Evolutionary conservation across 2,113 vertebrate genomes (phyloP), one percentile per base, ranked within the genome.

Genomic region (Tragelaphus scriptus): DNA sequence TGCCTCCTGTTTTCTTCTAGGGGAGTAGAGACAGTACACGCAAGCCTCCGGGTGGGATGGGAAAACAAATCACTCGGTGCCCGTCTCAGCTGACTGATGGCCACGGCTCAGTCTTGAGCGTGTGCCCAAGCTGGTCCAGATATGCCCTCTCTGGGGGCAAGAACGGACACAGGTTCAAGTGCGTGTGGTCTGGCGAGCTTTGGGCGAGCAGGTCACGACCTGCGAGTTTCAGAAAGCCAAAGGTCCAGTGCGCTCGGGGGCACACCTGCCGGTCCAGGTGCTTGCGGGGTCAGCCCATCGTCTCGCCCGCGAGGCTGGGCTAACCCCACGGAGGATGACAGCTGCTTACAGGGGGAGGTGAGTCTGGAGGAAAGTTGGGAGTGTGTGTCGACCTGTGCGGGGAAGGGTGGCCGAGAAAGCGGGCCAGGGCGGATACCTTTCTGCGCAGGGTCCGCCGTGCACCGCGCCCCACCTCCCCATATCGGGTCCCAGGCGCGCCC

Each of bases 241-340:
- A 28, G 58, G n/a, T 47, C 56, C 82, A 84, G 94, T 86, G 90
- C 51, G 32, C 68, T 16, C 47, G 7, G 6, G 75, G 49, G 44
- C 40, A 68, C 94, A 94, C 55, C 97, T 92, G 80, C 11, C 25
- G 51, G 58, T 5, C 5, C 93, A 81, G 91, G 95, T 92, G 97
- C 71, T 5, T 3, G 82, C 25, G 12, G 14, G 65, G 55, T 47
- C 47, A 26, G 68, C 85, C 3, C 36, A 59, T 49, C 65, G 7
- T 82, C 86, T 68, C 0, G 8, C 75, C 17, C 3, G 19, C 4
- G 32, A 58, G 49, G 51, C 56, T 26, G 63, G 63, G 40, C 16
- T 5, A 8, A 32, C 9, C 68, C 7, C 82, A 11, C n/a, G n/a
- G 15, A 25, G 55, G n/a, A 44, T 11, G 92, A 21, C 90, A 28